Evolutionary conservation across 1,140 invertebrate genomes (phyloP), one percentile per base, ranked within the genome.

Genomic region (Globodera rostochiensis): DNA sequence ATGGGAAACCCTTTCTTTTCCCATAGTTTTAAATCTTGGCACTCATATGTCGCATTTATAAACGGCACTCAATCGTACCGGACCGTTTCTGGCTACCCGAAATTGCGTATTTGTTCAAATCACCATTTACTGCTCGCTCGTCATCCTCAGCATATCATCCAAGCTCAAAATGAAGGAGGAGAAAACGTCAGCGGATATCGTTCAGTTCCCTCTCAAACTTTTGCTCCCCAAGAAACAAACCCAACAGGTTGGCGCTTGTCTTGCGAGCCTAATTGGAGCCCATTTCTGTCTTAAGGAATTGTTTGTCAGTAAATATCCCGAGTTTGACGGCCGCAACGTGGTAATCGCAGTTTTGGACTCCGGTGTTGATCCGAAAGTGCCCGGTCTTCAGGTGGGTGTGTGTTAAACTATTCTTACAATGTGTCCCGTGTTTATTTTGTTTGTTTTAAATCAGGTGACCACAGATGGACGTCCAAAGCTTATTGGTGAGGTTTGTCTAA

Each of bases 311-410:
- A 97, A 96, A 92, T 94, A 96, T 92, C 95, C 96, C 0, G 92
- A 94, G 81, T 97, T 94, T 91, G 96, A 99, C 93, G 97, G 97
- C 9, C 92, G 94, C 89, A 94, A 94, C 88, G 93, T 95, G 53
- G 91, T 94, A 84, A 96, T 99, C 89, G 97, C 96, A 66, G 95
- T 99, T 89, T 94, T 98, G 82, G 97, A 98, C 92, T 97, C 96
- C 50, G 97, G 97, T 21, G 94, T 99, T 79, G 97, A 99, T 92
- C 96, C 97, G 60, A 95, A 95, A 70, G 95, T 96, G 19, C 93
- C 94, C 80, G 97, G 96, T 80, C 92, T 99, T 85, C 93, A 96
- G 93, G 96, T 98, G 92, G 77, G 49, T 71, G 19, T 71, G 19
- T 25, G 50, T 19, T 81, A 19, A 84, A 49, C 69, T 67, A 46